Percentiles rank a stretch among this genome's conserved stretches.
These are phyloP conservation scores for Psittacula cyanocephala DNA, from an alignment of 2,113 vertebrate genomes.

Conservation along the genomic window DNA sequence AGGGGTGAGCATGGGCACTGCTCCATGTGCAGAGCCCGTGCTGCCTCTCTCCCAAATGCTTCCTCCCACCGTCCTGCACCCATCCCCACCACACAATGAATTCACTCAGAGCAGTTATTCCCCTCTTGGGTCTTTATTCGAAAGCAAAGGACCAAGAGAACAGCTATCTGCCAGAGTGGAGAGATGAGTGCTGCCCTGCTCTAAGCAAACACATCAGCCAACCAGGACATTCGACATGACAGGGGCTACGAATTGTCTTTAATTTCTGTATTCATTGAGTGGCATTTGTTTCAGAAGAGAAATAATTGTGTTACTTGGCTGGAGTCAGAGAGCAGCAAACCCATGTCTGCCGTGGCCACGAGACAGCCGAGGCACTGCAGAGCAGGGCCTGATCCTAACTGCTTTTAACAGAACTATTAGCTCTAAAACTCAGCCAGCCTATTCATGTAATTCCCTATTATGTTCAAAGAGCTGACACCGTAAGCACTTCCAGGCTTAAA, in stretches of 20 bases:
- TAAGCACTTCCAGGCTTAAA: not conserved
- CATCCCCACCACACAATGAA: not conserved
- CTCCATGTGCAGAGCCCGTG: fast-evolving
- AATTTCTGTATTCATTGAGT: not conserved
- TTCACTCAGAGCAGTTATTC: not conserved
- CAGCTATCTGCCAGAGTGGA: not conserved
- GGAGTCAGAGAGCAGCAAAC: not conserved
- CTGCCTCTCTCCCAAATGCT: not conserved
- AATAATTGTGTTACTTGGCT: not conserved
- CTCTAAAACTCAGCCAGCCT: not conserved
- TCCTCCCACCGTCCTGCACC: not conserved
- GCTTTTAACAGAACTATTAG: slow-evolving; percentile 40
- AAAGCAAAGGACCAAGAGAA: not conserved
- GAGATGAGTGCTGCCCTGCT: not conserved
- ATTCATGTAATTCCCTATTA: slow-evolving; percentile 33
- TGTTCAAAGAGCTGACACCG: not conserved
- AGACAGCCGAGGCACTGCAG: fast-evolving
- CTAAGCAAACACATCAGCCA: not conserved
- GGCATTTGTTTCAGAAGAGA: not conserved
- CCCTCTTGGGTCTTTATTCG: not conserved
- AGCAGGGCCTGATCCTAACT: slow-evolving; percentile 9
- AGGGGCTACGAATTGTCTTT: not conserved
- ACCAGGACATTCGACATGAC: not conserved
- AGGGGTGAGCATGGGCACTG: fast-evolving
- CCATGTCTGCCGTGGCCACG: fast-evolving